Conservation (phyloP, 2,888 invertebrate species). For the Dastarcus helophoroides region DNA sequence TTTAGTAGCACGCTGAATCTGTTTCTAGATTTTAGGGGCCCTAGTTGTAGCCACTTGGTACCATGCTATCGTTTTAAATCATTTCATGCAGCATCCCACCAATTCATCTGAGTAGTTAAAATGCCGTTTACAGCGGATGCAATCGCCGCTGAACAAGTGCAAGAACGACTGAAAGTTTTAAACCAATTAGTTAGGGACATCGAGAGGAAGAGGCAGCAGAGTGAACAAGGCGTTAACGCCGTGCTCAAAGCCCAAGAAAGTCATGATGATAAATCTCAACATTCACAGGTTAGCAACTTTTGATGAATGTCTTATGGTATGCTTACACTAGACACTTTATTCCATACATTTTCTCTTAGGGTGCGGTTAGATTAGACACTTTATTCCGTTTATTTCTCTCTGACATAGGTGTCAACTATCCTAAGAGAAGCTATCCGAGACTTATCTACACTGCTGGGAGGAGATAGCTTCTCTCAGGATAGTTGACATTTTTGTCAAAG, state of each 20-base stretch:
- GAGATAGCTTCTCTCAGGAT: no score
- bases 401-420: no score
- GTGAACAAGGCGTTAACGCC: conserved; percentile 68
- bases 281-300: conserved; percentile 26
- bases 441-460: no score
- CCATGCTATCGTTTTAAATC: conserved; percentile 41
- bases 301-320: no score
- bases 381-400: no score
- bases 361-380: no score
- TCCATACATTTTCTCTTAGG: no score
- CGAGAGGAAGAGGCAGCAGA: conserved; percentile 65
- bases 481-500: no score
- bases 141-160: conserved; percentile 49
- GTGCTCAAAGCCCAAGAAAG: conserved; percentile 58
- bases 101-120: conserved; percentile 15
- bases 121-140: conserved; percentile 73
- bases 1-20: no score
- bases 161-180: conserved; percentile 71
- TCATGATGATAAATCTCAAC: conserved; percentile 29
- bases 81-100: conserved; percentile 15
- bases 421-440: no score
- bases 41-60: conserved; percentile 42
- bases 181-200: conserved; percentile 69
- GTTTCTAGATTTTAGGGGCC: conserved; percentile 11
- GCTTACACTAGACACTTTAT: no score